Conservation (phyloP, 2,797 vertebrate species). For the Chaenodraco wilsoni region DNA sequence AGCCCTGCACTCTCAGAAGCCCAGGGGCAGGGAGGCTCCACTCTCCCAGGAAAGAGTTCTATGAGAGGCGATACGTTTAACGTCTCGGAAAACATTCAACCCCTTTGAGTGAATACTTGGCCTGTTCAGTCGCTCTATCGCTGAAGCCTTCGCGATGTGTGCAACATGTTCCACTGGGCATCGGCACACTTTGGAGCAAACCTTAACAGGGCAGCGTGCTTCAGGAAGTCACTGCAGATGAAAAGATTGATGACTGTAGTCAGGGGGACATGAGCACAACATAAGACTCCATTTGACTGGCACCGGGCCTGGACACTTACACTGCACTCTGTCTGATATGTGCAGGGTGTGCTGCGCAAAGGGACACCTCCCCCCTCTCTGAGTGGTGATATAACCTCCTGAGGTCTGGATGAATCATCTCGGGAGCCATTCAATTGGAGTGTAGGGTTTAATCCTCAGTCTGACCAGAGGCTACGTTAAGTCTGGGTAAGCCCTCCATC, state of each 20-base stretch:
- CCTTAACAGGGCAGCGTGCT: slow-evolving; percentile 65
- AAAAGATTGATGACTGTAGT: slow-evolving; percentile 70
- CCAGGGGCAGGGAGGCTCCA: too few relatives aligned
- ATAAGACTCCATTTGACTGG: slow-evolving; percentile 49
- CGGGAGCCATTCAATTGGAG: slow-evolving; percentile 36
- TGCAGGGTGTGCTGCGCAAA: background rate
- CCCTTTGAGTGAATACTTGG: background rate
- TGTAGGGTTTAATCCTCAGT: slow-evolving; percentile 15
- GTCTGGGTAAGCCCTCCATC: slow-evolving; percentile 13
- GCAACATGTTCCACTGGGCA: slow-evolving; percentile 54
- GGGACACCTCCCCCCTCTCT: background rate
- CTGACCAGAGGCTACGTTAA: slow-evolving; percentile 20
- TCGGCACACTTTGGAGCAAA: slow-evolving; percentile 75
- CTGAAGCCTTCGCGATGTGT: background rate
- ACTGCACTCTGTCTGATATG: background rate
- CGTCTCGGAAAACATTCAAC: background rate
- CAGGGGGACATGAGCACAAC: slow-evolving; percentile 55
- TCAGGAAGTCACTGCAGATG: slow-evolving; percentile 61
- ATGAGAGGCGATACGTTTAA: background rate
- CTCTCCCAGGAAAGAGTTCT: background rate
- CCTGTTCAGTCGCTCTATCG: slow-evolving; percentile 15
- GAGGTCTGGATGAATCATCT: slow-evolving; percentile 31
- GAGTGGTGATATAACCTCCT: background rate
- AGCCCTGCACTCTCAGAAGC: background rate
- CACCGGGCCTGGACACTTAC: slow-evolving; percentile 35